These are phyloP conservation scores for Druceiella hillmani DNA, from an alignment of 2,888 invertebrate species.

Conservation along the genomic window DNA sequence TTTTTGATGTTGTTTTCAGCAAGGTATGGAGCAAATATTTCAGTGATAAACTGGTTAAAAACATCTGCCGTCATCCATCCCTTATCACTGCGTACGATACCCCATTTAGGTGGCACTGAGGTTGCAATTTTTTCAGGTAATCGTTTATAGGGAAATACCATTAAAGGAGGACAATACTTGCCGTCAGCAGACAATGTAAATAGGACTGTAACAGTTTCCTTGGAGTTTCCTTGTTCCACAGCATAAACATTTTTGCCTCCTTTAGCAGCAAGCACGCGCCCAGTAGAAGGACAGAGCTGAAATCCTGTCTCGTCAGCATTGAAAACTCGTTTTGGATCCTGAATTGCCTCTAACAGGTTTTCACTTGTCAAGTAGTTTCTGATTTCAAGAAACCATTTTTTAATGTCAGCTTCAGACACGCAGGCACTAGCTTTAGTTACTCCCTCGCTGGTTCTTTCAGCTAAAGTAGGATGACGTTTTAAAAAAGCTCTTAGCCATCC, in stretches of 20 bases:
- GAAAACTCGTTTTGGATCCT: conserved; percentile 24
- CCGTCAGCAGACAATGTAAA: conserved; percentile 19
- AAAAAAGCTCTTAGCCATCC: conserved; percentile 24
- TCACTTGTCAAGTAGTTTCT: too few species aligned
- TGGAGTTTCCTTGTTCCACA: conserved; percentile 9
- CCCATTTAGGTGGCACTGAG: too few species aligned
- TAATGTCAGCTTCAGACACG: conserved; percentile 27
- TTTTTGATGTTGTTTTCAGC: conserved; percentile 5
- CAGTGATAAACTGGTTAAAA: conserved; percentile 10
- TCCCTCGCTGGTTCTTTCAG: conserved; percentile 22
- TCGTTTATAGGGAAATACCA: too few species aligned
- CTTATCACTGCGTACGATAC: too few species aligned
- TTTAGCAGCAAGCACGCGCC: conserved; percentile 21
- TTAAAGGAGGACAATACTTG: too few species aligned
- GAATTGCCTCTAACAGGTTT: conserved; percentile 17
- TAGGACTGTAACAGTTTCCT: conserved; percentile 13
- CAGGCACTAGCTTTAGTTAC: conserved; percentile 26
- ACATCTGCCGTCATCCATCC: conserved; percentile 14
- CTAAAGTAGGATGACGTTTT: conserved; percentile 25
- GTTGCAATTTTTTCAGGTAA: too few species aligned
- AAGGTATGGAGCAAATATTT: conserved; percentile 8
- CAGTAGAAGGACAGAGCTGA: conserved; percentile 24
- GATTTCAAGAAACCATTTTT: conserved; percentile 27
- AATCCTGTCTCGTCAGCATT: conserved; percentile 28
- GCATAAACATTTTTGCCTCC: conserved; percentile 17